A percentile compares a stretch with the other conserved stretches of the same genome.
These are phyloP conservation scores for Drosophila gunungcola DNA, from an alignment of 1,140 invertebrate genomes.

Conservation along the genomic window DNA sequence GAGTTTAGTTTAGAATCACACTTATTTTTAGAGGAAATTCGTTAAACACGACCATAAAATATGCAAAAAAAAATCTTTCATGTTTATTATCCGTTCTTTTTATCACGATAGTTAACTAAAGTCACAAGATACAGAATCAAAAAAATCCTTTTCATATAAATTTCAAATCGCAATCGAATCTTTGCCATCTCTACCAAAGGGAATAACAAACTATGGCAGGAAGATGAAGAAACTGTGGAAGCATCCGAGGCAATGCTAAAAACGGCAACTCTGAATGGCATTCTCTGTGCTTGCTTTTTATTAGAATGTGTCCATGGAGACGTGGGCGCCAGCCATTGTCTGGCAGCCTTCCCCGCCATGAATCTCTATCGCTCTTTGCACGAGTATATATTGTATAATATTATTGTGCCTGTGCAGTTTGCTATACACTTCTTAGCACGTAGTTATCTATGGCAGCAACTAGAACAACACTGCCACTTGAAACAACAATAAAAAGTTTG, in stretches of 20 bases:
- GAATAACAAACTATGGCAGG: conserved; percentile 15
- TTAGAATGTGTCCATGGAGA: conserved; percentile 80
- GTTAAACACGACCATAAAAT: no score
- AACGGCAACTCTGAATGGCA: conserved; percentile 64
- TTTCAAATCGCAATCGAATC: background rate
- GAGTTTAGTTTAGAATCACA: no score
- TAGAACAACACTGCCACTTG: conserved; percentile 57
- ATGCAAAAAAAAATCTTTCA: no score
- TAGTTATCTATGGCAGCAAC: conserved; percentile 69
- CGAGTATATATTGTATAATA: conserved; percentile 18
- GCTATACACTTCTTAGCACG: conserved; percentile 78
- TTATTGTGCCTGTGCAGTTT: conserved; percentile 59
- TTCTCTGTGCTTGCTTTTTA: conserved; percentile 72
- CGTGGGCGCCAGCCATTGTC: conserved; percentile 74
- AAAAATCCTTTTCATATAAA: background rate
- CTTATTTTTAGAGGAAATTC: no score
- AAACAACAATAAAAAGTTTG: conserved; percentile 74
- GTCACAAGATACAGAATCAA: background rate
- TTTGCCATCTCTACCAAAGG: conserved; percentile 46
- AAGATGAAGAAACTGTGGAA: conserved; percentile 43
- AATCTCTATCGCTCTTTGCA: conserved; percentile 35
- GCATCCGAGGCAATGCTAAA: conserved; percentile 29
- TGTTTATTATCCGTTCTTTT: no score
- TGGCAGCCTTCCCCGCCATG: conserved; percentile 46
- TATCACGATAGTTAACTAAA: no score